These are phyloP conservation scores for Erythrolamprus reginae DNA, from an alignment of 2,113 vertebrate genomes.

Conservation along the genomic window DNA sequence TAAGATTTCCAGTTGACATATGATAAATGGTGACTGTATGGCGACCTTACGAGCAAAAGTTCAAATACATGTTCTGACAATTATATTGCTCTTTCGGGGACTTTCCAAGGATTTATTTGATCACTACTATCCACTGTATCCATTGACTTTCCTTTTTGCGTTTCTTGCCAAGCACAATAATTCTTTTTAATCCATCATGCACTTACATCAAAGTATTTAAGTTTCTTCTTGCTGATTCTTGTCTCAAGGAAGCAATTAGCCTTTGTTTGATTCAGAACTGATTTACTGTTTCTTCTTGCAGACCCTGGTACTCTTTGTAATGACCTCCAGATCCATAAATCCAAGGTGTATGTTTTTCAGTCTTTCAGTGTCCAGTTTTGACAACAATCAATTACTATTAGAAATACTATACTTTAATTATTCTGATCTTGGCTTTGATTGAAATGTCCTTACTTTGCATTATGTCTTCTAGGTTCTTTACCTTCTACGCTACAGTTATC, in stretches of 20 bases:
- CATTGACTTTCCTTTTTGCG: not conserved
- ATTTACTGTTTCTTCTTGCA: not conserved
- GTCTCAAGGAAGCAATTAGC: not conserved
- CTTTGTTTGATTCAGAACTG: not conserved
- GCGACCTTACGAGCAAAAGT: not conserved
- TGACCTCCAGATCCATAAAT: not conserved
- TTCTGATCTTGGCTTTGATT: not conserved
- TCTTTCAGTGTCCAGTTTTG: not conserved
- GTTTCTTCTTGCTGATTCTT: not conserved
- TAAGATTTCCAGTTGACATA: not conserved
- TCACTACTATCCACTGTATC: not conserved
- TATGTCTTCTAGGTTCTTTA: not conserved
- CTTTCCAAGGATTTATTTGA: not conserved
- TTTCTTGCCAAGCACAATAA: not conserved
- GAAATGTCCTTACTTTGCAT: not conserved
- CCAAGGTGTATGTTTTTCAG: not conserved
- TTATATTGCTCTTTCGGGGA: not conserved
- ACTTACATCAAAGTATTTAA: not conserved
- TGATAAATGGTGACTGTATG: not conserved
- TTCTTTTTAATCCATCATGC: not conserved
- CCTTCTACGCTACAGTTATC: not conserved
- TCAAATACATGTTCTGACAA: not conserved
- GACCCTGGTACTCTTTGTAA: not conserved
- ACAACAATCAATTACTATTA: not conserved
- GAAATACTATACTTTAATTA: not conserved